Conservation (phyloP, 2,888 invertebrate species). For the Lordiphosa andalusiaca region DNA sequence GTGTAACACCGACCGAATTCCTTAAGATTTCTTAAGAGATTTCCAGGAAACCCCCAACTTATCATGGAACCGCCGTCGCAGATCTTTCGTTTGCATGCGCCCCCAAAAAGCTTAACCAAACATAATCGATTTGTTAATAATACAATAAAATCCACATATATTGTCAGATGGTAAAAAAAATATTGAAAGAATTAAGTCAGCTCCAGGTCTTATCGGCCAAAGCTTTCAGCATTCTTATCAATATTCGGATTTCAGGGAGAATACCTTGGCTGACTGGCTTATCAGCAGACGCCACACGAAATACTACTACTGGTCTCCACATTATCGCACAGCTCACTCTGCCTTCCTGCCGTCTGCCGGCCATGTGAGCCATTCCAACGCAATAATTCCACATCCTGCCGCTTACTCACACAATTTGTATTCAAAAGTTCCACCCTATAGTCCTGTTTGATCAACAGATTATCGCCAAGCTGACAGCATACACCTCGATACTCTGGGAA, state of each 20-base stretch:
- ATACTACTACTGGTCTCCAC: too few species aligned
- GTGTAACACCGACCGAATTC: too few species aligned
- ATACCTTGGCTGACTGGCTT: neutral
- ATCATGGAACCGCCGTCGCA: too few species aligned
- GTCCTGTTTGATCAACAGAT: constrained; percentile 24
- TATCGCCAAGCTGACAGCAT: constrained; percentile 36
- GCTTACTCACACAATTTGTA: constrained; percentile 17
- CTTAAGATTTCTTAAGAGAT: too few species aligned
- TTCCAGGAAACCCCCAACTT: too few species aligned
- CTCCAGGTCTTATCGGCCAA: constrained; percentile 2
- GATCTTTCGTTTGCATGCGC: too few species aligned
- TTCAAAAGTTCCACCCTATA: constrained; percentile 34
- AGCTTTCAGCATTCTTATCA: too few species aligned
- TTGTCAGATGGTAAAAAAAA: neutral
- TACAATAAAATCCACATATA: neutral
- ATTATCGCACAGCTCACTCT: too few species aligned
- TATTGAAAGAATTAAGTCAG: neutral
- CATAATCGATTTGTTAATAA: neutral
- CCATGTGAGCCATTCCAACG: constrained; percentile 10
- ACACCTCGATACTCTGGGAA: constrained; percentile 49
- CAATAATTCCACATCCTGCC: constrained; percentile 21
- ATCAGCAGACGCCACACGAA: neutral
- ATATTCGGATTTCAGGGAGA: too few species aligned
- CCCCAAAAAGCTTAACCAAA: neutral
- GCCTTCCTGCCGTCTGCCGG: neutral